Evolutionary conservation across 2,888 invertebrate genomes (phyloP), one percentile per base, ranked within the genome.

Genomic region (Cantharis nigra): DNA sequence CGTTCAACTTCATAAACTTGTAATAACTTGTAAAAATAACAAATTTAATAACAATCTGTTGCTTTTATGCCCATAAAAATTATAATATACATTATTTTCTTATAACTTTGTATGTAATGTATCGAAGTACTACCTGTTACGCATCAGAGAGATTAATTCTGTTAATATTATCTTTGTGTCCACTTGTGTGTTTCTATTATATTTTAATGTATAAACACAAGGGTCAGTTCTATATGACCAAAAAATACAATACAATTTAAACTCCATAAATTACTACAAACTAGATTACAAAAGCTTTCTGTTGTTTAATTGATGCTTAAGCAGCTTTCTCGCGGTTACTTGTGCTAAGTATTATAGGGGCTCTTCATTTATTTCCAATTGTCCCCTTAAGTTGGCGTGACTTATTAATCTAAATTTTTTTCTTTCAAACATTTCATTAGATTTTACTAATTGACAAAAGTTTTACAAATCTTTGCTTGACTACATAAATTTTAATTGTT

Each of bases 181-280:
- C 49, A 49, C 18, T 65, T 65, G 65, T 20, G 65, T 65, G 18
- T 65, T 65, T 23, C 65, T 7, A 23, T 65, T 65, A 65, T 65
- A 4, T 65, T 65, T 65, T 65, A 65, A 20, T 26, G 26, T 26
- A 69, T 71, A n/a, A 49, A 70, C 20, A 69, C 69, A 23, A 71
- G 74, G 78, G 77, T 67, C 72, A 63, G 33, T 69, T 75, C 69
- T 33, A 70, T 64, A 70, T 65, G 64, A 69, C 74, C 74, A 69
- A 76, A 75, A 78, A 78, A 78, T 77, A 79, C 76, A 77, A 79
- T 80, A 78, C 81, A 79, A 81, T 81, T 81, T 81, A 74, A 77
- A 78, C 72, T 70, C 73, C 77, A 75, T 80, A 80, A 80, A 81
- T 81, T 81, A 80, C 74, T 33, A 13, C 78, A 79, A 81, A 81